Base-by-base conservation (phyloP, 2,113 vertebrate species). In the Butastur rufipennis region DNA sequence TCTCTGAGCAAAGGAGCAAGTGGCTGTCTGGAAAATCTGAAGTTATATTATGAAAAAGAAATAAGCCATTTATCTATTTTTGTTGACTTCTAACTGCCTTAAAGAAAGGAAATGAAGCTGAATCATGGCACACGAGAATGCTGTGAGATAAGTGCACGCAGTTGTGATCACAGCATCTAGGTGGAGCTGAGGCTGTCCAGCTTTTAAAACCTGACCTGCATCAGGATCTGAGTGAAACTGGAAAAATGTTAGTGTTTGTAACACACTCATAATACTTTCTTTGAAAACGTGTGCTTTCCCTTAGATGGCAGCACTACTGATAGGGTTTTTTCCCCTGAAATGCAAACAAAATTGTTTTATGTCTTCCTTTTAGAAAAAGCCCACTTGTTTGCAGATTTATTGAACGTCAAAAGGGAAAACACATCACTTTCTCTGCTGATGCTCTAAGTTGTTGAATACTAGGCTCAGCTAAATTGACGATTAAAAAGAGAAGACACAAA, bases 201-300 rank as follows among this genome's bases (percentile, higher is more conserved):
- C 42, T 87, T 90, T 90, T 85, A 85, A 93, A 53, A 53, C 52
- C 25, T 63, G 38, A 66, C 47, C 45, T 72, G 48, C 40, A 12
- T 67, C 29, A 45, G 86, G 62, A 87, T 48, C 83, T 65, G 26
- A 67, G 38, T 52, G 53, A 90, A 84, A 66, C 62, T 86, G 53
- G 47, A 58, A 86, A 79, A 84, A 73, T 45, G 16, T 27, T 81
- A 38, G 40, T n/a, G 50, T 88, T 84, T 78, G 23, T 68, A 90
- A 80, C 52, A 77, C 58, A 22, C 20, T 75, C 53, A 31, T 1
- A 86, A 31, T 62, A 50, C 53, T 80, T 77, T 47, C 86, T 95
- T 94, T 90, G 47, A 94, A 95, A 93, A 40, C 19, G 25, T 66
- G 36, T 80, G n/a, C 26, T 91, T 96, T 84, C 85, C 91, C 81